phyloP scores from a whole-genome alignment of 2,113 vertebrate species.

The Proteles cristata region DNA sequence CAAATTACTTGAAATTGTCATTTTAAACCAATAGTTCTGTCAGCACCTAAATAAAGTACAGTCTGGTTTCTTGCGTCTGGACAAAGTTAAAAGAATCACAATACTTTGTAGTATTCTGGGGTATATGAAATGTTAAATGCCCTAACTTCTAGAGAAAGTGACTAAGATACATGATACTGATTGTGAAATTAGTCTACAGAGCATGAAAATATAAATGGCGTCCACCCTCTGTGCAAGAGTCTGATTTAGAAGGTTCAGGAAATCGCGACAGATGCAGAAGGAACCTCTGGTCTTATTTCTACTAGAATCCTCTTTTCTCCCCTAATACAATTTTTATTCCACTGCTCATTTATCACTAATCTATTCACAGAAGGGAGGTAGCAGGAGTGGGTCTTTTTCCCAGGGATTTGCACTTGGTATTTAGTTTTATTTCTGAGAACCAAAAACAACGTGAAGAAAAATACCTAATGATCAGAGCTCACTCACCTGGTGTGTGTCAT shows the following conservation, averaged over 20 bases:
- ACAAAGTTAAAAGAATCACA: slow-evolving; percentile 27
- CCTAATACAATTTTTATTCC: background rate
- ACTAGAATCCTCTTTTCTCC: slow-evolving; percentile 33
- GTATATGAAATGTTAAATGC: slow-evolving; percentile 35
- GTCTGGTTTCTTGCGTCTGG: slow-evolving; percentile 34
- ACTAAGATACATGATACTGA: background rate
- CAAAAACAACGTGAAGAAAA: slow-evolving; percentile 27
- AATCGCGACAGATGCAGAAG: background rate
- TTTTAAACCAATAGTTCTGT: slow-evolving; percentile 58
- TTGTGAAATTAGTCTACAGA: background rate
- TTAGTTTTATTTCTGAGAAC: slow-evolving; percentile 48
- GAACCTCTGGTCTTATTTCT: slow-evolving; percentile 3
- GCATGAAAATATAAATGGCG: background rate
- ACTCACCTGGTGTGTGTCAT: background rate
- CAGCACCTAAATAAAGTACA: slow-evolving; percentile 51
- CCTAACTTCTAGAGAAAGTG: slow-evolving; percentile 40
- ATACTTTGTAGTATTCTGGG: slow-evolving; percentile 12
- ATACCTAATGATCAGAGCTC: background rate
- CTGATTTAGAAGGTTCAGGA: background rate
- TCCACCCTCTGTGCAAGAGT: background rate
- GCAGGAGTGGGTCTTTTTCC: background rate
- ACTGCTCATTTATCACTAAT: slow-evolving; percentile 13
- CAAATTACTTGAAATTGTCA: slow-evolving; percentile 51
- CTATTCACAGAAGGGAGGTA: background rate
- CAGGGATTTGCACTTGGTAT: slow-evolving; percentile 8